These are phyloP conservation scores for Trichosurus vulpecula DNA, from an alignment of 2,797 vertebrate species.

Conservation along the genomic window DNA sequence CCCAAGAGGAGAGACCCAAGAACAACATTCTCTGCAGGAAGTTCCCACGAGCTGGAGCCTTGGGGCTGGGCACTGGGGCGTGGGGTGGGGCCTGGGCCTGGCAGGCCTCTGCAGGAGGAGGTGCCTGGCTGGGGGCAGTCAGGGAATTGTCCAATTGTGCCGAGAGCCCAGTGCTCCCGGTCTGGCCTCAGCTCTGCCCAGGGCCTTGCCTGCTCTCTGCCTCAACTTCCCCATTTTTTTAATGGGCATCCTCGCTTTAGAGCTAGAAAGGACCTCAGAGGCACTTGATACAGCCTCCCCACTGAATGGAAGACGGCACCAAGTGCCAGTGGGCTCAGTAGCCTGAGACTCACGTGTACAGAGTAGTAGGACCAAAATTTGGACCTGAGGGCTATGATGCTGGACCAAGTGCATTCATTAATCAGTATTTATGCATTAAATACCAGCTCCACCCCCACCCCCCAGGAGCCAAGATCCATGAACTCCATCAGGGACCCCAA, in stretches of 20 bases:
- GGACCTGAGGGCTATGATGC: not conserved
- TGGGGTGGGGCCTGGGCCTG: not conserved
- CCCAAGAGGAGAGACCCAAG: conserved; percentile 43
- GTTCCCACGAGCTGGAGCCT: conserved; percentile 73
- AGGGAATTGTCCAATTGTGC: too few species aligned
- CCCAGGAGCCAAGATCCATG: not conserved
- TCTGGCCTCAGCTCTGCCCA: not conserved
- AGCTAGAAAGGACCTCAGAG: too few species aligned
- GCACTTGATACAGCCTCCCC: not conserved
- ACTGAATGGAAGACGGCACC: not conserved
- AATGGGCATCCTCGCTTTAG: not conserved
- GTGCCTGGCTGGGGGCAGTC: not conserved
- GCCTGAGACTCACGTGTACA: not conserved
- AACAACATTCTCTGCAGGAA: conserved; percentile 69
- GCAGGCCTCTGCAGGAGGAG: not conserved
- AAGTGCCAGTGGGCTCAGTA: too few species aligned
- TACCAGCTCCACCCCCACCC: not conserved
- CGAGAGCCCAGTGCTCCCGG: too few species aligned
- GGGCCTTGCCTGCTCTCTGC: not conserved
- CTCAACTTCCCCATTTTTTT: not conserved
- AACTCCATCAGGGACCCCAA: not conserved
- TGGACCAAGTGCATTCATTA: not conserved
- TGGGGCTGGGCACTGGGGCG: not conserved
- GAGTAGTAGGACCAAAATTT: not conserved
- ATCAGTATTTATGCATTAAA: not conserved